Evolutionary conservation across 2,113 vertebrate species (phyloP).

Genomic region (Psettodes erumei): DNA sequence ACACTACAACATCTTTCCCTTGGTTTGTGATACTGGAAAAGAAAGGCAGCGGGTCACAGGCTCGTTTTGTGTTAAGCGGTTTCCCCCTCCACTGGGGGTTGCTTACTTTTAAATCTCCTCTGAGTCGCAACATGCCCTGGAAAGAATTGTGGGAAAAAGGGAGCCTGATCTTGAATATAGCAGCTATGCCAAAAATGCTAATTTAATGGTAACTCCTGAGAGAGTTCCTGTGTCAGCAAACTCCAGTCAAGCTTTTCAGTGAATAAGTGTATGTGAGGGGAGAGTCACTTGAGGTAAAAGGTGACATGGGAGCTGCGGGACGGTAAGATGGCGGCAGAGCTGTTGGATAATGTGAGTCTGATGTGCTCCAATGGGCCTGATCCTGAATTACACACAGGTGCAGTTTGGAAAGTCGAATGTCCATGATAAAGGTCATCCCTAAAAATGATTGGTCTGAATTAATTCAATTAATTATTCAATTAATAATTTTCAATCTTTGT

Average conservation of each 20-base stretch:
- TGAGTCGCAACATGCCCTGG: slow-evolving; percentile 46
- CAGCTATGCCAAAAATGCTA: slow-evolving; percentile 30
- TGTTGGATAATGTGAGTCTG: slow-evolving; percentile 42
- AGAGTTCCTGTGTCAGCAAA: slow-evolving; percentile 6
- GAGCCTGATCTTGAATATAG: slow-evolving; percentile 28
- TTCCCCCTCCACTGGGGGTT: slow-evolving; percentile 68
- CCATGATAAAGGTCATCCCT: neutral
- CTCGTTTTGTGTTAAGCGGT: slow-evolving; percentile 45
- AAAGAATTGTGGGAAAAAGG: slow-evolving; percentile 63
- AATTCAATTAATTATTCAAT: no score
- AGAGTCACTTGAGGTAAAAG: slow-evolving; percentile 27
- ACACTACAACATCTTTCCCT: slow-evolving; percentile 15
- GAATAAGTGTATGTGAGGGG: slow-evolving; percentile 8
- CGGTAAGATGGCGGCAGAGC: slow-evolving; percentile 22
- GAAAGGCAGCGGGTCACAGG: slow-evolving; percentile 49
- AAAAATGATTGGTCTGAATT: neutral
- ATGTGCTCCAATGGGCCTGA: slow-evolving; percentile 36
- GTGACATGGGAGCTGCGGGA: slow-evolving; percentile 15
- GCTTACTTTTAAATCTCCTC: slow-evolving; percentile 35
- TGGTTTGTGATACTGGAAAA: slow-evolving; percentile 59
- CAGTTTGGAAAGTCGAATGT: slow-evolving; percentile 20
- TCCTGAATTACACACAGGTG: slow-evolving; percentile 44
- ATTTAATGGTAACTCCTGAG: slow-evolving; percentile 33
- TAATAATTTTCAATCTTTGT: no score
- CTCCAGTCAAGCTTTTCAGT: slow-evolving; percentile 28